Conservation (phyloP, 2,888 invertebrate genomes). For the Microdon myrmicae region DNA sequence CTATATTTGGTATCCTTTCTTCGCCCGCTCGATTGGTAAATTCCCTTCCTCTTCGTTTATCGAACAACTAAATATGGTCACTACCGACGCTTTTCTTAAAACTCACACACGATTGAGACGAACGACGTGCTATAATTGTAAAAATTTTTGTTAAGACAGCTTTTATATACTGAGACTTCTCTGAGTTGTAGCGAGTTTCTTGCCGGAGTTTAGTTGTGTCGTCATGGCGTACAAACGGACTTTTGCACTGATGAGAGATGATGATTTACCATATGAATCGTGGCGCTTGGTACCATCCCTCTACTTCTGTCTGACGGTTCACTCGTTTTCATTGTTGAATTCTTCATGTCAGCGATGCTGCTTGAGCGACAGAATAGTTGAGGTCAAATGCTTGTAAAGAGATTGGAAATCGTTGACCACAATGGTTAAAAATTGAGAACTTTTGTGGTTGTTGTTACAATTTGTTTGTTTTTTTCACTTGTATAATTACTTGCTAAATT, state of each 20-base stretch:
- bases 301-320: background rate
- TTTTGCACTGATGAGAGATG: slow-evolving; percentile 46
- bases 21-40: slow-evolving; percentile 10
- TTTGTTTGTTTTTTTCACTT: no score
- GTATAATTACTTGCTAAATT: no score
- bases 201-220: slow-evolving; percentile 25
- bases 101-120: slow-evolving; percentile 50
- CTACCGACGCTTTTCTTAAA: slow-evolving; percentile 37
- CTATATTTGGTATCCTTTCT: slow-evolving; percentile 7
- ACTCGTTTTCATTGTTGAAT: slow-evolving; percentile 18
- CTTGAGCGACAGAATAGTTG: slow-evolving; percentile 36
- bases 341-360: slow-evolving; percentile 23
- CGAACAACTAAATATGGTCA: background rate
- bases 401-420: no score
- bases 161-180: slow-evolving; percentile 49
- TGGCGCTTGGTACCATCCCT: slow-evolving; percentile 10
- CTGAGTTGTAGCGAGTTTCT: slow-evolving; percentile 28
- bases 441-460: no score
- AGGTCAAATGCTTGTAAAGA: slow-evolving; percentile 36
- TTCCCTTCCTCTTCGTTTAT: slow-evolving; percentile 4
- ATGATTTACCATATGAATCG: slow-evolving; percentile 44
- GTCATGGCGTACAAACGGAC: slow-evolving; percentile 40
- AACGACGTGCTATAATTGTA: slow-evolving; percentile 50
- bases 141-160: slow-evolving; percentile 46
- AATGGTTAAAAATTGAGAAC: no score